Evolutionary conservation across 2,113 vertebrate species (phyloP).

Genomic region (Lutjanus erythropterus): DNA sequence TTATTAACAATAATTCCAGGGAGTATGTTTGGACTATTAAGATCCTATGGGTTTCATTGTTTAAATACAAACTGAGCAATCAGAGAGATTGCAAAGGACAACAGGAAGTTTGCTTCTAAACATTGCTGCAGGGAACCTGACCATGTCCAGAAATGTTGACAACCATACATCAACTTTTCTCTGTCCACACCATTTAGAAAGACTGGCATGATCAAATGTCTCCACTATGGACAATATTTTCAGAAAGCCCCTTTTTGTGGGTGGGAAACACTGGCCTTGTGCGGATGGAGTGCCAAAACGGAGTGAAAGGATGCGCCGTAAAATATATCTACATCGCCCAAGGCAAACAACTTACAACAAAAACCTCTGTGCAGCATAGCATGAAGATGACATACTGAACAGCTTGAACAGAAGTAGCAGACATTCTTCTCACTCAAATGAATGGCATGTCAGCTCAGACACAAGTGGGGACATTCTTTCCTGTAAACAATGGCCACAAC

Average conservation of each 20-base stretch:
- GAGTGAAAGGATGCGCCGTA: constrained; percentile 32
- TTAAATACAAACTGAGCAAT: neutral
- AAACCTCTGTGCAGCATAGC: constrained; percentile 66
- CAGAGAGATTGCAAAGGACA: neutral
- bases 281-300: constrained; percentile 20
- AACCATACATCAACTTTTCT: neutral
- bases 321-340: constrained; percentile 58
- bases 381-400: constrained; percentile 70
- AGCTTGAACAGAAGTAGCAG: constrained; percentile 47
- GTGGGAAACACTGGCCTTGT: constrained; percentile 32
- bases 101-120: neutral
- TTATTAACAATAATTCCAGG: neutral
- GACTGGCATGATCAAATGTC: constrained; percentile 9
- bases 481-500: constrained; percentile 67
- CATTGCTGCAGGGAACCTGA: neutral
- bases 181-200: neutral
- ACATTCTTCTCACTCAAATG: constrained; percentile 68
- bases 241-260: constrained; percentile 11
- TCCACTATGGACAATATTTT: constrained; percentile 21
- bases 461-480: constrained; percentile 74
- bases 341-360: constrained; percentile 69
- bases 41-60: neutral
- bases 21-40: neutral
- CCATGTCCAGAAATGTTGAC: neutral
- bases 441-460: constrained; percentile 64